Base-by-base conservation (phyloP, 2,797 vertebrate genomes). In the Pelodytes ibericus region DNA sequence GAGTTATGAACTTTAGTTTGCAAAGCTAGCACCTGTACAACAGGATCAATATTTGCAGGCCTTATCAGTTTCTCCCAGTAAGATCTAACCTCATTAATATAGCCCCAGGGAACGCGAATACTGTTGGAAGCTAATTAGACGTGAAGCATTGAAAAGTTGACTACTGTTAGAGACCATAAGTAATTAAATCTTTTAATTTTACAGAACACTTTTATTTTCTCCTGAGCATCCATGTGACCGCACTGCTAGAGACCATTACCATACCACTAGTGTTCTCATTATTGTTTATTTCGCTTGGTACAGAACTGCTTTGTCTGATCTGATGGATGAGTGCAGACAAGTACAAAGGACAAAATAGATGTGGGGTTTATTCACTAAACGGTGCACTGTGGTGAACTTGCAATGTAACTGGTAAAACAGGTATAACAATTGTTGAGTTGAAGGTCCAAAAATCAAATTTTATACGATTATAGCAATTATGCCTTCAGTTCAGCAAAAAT, bases 241-340 rank as follows among this genome's bases (percentile, higher is more conserved):
- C 20, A 13, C 33, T 13, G 36, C 36, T 36, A 64, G 61, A 64
- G 36, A 64, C 16, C 25, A 58, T 58, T 27, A 58, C 27, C 56
- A 58, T 13, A 58, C 16, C 10, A 58, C 13, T 16, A 47, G 44
- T 4, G 13, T 47, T 56, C 56, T 9, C 15, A 15, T 5, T 27
- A 58, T 15, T 26, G 56, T 58, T 9, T 58, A 16, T 58, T 58
- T 26, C 10, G 13, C 8, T 58, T 58, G 24, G 8, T 15, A 58
- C 56, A 58, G 7, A 47, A 18, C 44, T 26, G 51, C 51, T 56
- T 4, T 56, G 2, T 56, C 7, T 22, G 51, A 22, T 56, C 51
- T 22, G n/a, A n/a, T n/a, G n/a, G 5, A 36, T 36, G 5, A 36
- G 33, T 36, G 33, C 33, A 36, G 33, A 36, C 33, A 36, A 11